Conservation (phyloP, 1,140 invertebrate species). For the Hylyphantes graminicola region DNA sequence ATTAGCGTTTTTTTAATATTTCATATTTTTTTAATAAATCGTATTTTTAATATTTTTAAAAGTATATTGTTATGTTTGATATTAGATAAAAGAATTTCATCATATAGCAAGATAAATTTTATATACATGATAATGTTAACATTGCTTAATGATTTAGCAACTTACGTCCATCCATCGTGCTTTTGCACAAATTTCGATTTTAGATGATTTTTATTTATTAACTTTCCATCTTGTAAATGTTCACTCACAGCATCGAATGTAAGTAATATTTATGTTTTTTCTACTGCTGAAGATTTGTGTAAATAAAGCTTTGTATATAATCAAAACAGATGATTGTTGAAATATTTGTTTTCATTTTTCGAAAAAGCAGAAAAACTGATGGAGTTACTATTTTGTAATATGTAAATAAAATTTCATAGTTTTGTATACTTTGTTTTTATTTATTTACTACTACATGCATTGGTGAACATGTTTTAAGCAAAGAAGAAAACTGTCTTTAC, state of each 20-base stretch:
- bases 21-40: neutral
- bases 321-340: constrained; percentile 15
- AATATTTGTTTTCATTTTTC: constrained; percentile 29
- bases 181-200: no score
- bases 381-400: constrained; percentile 49
- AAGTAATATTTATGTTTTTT: constrained; percentile 53
- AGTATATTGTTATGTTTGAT: neutral
- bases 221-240: constrained; percentile 49
- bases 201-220: constrained; percentile 48
- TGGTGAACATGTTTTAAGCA: no score
- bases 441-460: no score
- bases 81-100: neutral
- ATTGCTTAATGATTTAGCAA: neutral
- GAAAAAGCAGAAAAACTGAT: constrained; percentile 29
- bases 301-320: constrained; percentile 52
- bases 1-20: no score
- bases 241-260: constrained; percentile 17
- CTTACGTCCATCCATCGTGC: neutral
- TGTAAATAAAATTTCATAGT: constrained; percentile 54
- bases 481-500: no score
- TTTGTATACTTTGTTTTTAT: constrained; percentile 8
- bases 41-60: neutral
- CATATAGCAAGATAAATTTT: neutral
- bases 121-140: neutral
- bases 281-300: constrained; percentile 16